A percentile compares a stretch with the other conserved stretches of the same genome.
Conservation (phyloP, 1,140 invertebrate species). For the Formica selysi region DNA sequence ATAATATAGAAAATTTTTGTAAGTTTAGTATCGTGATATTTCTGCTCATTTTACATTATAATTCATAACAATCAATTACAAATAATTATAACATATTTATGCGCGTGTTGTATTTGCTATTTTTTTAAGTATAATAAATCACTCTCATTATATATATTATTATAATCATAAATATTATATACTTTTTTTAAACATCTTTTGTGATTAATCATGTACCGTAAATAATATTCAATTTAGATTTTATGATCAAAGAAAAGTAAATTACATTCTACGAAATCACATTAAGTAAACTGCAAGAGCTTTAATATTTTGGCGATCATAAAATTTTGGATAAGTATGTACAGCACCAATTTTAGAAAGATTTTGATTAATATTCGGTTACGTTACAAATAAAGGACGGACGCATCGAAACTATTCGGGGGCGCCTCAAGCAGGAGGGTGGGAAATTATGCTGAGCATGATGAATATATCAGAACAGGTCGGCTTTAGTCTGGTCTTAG, state of each 20-base stretch:
- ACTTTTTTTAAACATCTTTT: background rate
- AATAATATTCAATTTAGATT: background rate
- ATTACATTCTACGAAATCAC: background rate
- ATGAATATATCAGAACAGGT: conserved; percentile 72
- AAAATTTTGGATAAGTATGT: background rate
- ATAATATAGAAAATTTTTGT: background rate
- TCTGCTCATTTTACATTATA: too few species aligned
- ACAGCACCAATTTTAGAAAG: background rate
- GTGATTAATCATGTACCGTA: background rate
- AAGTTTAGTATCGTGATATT: too few species aligned
- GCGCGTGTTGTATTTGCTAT: background rate
- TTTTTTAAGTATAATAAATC: background rate
- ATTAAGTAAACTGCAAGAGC: background rate
- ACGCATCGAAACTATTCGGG: conserved; percentile 38
- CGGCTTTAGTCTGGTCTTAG: conserved; percentile 73
- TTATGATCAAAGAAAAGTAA: background rate
- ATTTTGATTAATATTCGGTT: conserved; percentile 7
- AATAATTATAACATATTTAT: background rate
- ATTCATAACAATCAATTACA: too few species aligned
- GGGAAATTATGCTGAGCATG: conserved; percentile 66
- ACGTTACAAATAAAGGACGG: conserved; percentile 1
- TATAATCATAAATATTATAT: background rate
- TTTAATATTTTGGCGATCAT: conserved; percentile 2
- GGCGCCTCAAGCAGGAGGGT: conserved; percentile 19
- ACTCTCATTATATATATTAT: background rate